phyloP scores from a whole-genome alignment of 2,113 vertebrate genomes.

The Ptyas mucosa region DNA sequence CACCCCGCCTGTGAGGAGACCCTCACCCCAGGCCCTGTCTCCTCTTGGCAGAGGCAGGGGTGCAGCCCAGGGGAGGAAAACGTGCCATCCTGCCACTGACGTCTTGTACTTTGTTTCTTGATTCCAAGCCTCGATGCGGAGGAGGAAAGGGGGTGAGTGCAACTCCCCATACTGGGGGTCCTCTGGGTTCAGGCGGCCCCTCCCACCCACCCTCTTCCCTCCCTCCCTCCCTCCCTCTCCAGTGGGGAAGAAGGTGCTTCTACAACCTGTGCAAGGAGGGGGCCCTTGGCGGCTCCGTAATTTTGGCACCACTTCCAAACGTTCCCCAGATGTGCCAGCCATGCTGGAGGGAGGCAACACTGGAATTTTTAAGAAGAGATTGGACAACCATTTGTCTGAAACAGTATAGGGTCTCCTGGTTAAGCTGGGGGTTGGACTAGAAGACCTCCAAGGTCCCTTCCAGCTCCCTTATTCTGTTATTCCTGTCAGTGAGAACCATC shows the following conservation, averaged over 20 bases:
- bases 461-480: too few species aligned
- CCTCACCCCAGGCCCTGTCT: background rate
- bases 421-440: too few species aligned
- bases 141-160: constrained; percentile 97
- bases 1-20: background rate
- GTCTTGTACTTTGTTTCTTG: constrained; percentile 68
- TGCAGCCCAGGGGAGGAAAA: constrained; percentile 6
- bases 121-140: constrained; percentile 94
- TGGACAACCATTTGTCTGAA: too few species aligned
- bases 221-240: background rate
- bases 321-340: background rate
- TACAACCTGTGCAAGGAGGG: background rate
- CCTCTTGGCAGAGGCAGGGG: background rate
- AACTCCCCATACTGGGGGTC: constrained; percentile 2
- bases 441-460: too few species aligned
- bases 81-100: constrained; percentile 49
- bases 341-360: too few species aligned
- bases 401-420: too few species aligned
- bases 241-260: background rate
- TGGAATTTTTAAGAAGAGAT: too few species aligned
- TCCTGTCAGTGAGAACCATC: too few species aligned
- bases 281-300: too few species aligned
- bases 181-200: background rate
- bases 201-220: background rate
- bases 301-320: background rate